Evolutionary conservation across 23 tunicate species (phyloP).

Genomic region (Trididemnum miniatum): DNA sequence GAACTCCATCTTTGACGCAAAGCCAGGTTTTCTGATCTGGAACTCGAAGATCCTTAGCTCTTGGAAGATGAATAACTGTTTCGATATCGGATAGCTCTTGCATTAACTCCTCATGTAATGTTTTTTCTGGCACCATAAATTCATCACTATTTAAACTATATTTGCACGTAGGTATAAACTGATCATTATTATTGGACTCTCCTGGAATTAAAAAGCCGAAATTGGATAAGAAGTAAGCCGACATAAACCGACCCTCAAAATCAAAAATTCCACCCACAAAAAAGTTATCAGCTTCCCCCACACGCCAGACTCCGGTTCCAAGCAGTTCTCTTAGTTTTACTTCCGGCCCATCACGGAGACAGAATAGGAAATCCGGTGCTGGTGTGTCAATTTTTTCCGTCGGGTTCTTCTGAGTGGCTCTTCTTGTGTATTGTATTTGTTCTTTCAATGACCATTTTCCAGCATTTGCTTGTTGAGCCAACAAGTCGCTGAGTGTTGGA

Average conservation of each 20-base stretch:
- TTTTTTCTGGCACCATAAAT: slow-evolving; percentile 14
- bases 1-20: slow-evolving; percentile 45
- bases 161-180: slow-evolving; percentile 9
- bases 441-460: neutral
- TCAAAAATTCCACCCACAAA: slow-evolving; percentile 43
- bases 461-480: neutral
- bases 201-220: slow-evolving; percentile 40
- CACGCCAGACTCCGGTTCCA: slow-evolving; percentile 38
- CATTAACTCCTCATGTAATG: slow-evolving; percentile 3
- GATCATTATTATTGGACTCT: neutral
- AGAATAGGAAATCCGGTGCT: neutral
- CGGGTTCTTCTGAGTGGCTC: neutral
- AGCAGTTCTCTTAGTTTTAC: slow-evolving; percentile 24
- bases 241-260: slow-evolving; percentile 25
- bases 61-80: neutral
- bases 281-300: slow-evolving; percentile 10
- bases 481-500: neutral
- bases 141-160: neutral
- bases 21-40: slow-evolving; percentile 22
- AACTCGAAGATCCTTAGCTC: slow-evolving; percentile 11
- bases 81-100: neutral
- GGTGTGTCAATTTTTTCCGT: neutral
- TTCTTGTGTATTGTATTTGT: neutral
- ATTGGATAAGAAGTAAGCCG: slow-evolving; percentile 35
- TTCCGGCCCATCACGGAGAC: slow-evolving; percentile 39